phyloP scores from a whole-genome alignment of 1,140 invertebrate genomes.

The Diorhabda sublineata region DNA sequence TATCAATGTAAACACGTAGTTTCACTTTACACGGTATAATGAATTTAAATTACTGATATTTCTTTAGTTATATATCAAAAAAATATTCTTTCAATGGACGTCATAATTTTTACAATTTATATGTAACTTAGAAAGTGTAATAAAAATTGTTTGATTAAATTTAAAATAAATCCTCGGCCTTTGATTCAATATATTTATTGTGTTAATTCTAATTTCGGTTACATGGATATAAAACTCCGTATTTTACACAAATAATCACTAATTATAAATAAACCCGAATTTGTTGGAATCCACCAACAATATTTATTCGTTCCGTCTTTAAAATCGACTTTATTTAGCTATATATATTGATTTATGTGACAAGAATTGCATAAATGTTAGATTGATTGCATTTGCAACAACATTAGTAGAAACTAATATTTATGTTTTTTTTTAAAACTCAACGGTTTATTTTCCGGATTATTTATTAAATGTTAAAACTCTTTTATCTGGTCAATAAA shows the following conservation, averaged over 20 bases:
- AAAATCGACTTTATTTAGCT: conserved; percentile 6
- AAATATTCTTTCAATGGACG: too few species aligned
- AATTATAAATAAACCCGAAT: background rate
- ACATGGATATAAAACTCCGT: too few species aligned
- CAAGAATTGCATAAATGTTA: conserved; percentile 8
- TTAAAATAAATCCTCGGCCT: too few species aligned
- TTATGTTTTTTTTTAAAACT: conserved; percentile 6
- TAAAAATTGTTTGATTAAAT: too few species aligned
- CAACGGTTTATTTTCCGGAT: background rate
- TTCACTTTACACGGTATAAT: too few species aligned
- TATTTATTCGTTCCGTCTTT: background rate
- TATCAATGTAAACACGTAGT: too few species aligned
- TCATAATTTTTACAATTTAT: too few species aligned
- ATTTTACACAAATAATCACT: conserved; percentile 19
- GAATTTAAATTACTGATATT: too few species aligned
- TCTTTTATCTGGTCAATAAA: conserved; percentile 6
- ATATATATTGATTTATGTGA: conserved; percentile 14
- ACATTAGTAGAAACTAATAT: conserved; percentile 13
- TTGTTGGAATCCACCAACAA: background rate
- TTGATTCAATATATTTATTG: too few species aligned
- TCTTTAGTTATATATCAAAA: too few species aligned
- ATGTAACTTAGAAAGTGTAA: too few species aligned
- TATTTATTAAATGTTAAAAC: conserved; percentile 9
- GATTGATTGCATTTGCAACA: conserved; percentile 13
- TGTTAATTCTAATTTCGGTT: too few species aligned